Conservation (phyloP, 2,888 invertebrate species). For the Chymomyza caudatula region DNA sequence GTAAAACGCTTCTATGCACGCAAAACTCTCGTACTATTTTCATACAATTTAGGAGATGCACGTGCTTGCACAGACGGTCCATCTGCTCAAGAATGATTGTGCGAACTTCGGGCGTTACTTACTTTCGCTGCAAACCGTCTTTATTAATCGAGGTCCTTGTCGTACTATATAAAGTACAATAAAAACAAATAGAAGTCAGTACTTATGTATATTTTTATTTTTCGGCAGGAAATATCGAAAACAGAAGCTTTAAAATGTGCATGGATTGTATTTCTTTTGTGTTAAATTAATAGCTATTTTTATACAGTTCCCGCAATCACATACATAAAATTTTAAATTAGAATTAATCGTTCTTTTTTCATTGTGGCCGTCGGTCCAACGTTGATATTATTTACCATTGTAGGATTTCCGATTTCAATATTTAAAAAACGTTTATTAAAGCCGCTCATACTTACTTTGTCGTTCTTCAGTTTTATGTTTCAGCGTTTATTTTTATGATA, state of each 20-base stretch:
- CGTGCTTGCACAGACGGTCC: no score
- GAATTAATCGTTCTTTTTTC: background rate
- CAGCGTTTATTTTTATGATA: background rate
- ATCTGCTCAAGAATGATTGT: no score
- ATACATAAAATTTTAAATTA: background rate
- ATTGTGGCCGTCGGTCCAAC: background rate
- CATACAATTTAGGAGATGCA: no score
- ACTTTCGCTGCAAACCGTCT: no score
- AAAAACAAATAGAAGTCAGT: constrained; percentile 38
- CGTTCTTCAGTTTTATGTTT: background rate
- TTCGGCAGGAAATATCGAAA: constrained; percentile 23
- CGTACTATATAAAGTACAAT: background rate
- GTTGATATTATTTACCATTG: background rate
- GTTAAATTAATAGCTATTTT: background rate
- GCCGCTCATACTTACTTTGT: background rate
- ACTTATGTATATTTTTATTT: constrained; percentile 38
- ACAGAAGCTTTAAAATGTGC: background rate
- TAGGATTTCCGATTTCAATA: background rate
- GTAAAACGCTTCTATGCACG: no score
- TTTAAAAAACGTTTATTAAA: background rate
- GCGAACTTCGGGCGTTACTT: no score
- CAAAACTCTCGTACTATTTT: no score
- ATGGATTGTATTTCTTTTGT: constrained; percentile 4
- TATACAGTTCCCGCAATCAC: background rate
- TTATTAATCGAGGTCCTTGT: no score